These are phyloP conservation scores for Metopia argyrocephala DNA, from an alignment of 2,888 invertebrate species.

Conservation along the genomic window DNA sequence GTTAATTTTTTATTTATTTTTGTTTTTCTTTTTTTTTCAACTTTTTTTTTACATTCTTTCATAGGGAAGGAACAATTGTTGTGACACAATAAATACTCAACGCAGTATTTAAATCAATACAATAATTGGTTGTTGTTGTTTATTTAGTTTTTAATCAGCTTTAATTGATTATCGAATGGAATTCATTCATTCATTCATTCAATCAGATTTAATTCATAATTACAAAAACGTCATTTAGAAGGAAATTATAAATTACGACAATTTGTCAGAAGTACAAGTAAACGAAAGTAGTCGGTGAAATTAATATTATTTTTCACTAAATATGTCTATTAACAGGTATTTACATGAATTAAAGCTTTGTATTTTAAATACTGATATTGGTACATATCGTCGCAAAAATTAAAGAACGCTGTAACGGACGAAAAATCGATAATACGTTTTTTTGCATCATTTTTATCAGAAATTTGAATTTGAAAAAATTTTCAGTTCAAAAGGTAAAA, in stretches of 20 bases:
- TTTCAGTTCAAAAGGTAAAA: too few species aligned
- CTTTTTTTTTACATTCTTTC: neutral
- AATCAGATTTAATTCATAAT: neutral
- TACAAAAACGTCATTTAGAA: slow-evolving; percentile 21
- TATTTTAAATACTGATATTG: too few species aligned
- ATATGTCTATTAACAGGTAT: too few species aligned
- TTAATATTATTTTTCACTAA: neutral
- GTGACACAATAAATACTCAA: slow-evolving; percentile 26
- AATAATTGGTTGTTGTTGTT: neutral
- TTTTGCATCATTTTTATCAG: too few species aligned
- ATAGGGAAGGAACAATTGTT: slow-evolving; percentile 1
- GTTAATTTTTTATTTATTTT: neutral
- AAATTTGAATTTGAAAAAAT: too few species aligned
- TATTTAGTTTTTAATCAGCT: neutral
- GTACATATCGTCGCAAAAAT: too few species aligned
- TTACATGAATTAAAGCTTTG: too few species aligned
- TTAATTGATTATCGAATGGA: slow-evolving; percentile 5
- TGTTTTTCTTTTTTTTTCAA: slow-evolving; percentile 13
- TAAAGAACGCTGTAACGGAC: too few species aligned
- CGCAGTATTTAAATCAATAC: slow-evolving; percentile 14
- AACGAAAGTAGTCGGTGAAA: neutral
- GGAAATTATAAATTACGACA: neutral
- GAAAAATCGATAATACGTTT: too few species aligned
- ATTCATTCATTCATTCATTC: slow-evolving; percentile 13
- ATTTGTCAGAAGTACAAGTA: neutral